Percentiles rank a stretch among this genome's conserved stretches.
phyloP scores from a whole-genome alignment of 2,113 vertebrate genomes.

The Piprites chloris region DNA sequence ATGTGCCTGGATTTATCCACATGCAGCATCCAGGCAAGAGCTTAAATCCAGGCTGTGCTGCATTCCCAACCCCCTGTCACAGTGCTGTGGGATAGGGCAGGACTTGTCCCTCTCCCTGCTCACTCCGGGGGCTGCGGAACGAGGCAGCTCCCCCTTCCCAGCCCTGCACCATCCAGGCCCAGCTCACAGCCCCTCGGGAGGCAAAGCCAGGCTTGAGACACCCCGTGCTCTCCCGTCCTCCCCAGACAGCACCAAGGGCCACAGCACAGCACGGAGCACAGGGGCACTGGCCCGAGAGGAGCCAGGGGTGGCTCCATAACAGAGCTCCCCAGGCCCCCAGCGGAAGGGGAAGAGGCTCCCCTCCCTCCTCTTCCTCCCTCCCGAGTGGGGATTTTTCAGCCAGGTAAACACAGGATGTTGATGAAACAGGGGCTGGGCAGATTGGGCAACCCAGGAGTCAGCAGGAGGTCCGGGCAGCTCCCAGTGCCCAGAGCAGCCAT shows the following conservation, averaged over 20 bases:
- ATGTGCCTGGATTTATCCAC: rapidly evolving
- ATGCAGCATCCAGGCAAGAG: neutral
- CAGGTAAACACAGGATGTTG: slow-evolving; percentile 62
- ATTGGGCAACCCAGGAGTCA: neutral
- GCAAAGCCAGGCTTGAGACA: neutral
- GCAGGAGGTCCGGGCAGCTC: neutral
- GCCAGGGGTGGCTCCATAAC: neutral
- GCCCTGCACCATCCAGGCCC: neutral
- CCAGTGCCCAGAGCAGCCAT: rapidly evolving
- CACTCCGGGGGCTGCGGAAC: rapidly evolving
- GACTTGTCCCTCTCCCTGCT: rapidly evolving
- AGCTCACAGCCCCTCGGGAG: neutral
- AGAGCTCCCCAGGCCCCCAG: neutral
- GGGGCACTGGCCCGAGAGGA: rapidly evolving
- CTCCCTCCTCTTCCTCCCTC: slow-evolving; percentile 15
- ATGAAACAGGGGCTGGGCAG: neutral
- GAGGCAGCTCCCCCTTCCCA: neutral
- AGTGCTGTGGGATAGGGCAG: rapidly evolving
- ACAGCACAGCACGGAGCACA: neutral
- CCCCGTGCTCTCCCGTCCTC: neutral
- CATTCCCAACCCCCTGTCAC: rapidly evolving
- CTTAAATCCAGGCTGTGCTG: neutral
- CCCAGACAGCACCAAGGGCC: rapidly evolving
- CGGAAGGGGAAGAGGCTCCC: slow-evolving; percentile 9
- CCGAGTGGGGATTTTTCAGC: neutral